These are phyloP conservation scores for Drosophila neoperkinsi DNA, from an alignment of 2,888 invertebrate species.

Conservation along the genomic window DNA sequence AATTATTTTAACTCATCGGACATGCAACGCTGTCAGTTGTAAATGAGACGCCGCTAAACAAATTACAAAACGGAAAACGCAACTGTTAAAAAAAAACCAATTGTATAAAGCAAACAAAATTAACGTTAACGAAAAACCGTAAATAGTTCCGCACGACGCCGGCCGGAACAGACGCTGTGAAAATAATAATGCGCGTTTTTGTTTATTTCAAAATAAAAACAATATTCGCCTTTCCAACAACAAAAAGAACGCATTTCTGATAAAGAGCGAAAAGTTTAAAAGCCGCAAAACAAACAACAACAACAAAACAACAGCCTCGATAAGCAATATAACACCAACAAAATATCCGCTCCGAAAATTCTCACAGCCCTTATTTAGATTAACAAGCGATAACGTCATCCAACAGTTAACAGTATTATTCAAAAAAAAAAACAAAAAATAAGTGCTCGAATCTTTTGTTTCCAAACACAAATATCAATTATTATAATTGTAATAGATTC, in stretches of 20 bases:
- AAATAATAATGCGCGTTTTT: slow-evolving; percentile 70
- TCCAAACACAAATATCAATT: slow-evolving; percentile 60
- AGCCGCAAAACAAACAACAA: slow-evolving; percentile 21
- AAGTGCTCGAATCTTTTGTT: slow-evolving; percentile 75
- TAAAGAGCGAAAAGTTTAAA: slow-evolving; percentile 32
- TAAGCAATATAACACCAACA: slow-evolving; percentile 23
- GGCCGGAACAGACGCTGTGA: slow-evolving; percentile 43
- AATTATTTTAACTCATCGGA: slow-evolving; percentile 56
- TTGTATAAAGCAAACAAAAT: background rate
- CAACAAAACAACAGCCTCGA: slow-evolving; percentile 25
- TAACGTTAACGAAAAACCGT: slow-evolving; percentile 22
- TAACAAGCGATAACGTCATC: slow-evolving; percentile 68
- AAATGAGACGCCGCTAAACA: slow-evolving; percentile 48
- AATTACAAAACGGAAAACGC: slow-evolving; percentile 37
- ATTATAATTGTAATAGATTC: slow-evolving; percentile 62
- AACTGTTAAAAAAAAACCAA: background rate
- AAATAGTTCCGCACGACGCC: slow-evolving; percentile 47
- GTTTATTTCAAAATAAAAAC: slow-evolving; percentile 79
- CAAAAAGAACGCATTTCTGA: slow-evolving; percentile 82
- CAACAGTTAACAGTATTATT: slow-evolving; percentile 57
- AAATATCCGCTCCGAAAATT: slow-evolving; percentile 30
- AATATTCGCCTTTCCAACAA: slow-evolving; percentile 81
- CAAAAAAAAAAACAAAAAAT: slow-evolving; percentile 14
- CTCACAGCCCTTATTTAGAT: slow-evolving; percentile 26
- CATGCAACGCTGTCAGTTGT: slow-evolving; percentile 64